These are phyloP conservation scores for Gnathonemus echidnorhynchus DNA, from an alignment of 2,113 vertebrate genomes.

Conservation along the genomic window DNA sequence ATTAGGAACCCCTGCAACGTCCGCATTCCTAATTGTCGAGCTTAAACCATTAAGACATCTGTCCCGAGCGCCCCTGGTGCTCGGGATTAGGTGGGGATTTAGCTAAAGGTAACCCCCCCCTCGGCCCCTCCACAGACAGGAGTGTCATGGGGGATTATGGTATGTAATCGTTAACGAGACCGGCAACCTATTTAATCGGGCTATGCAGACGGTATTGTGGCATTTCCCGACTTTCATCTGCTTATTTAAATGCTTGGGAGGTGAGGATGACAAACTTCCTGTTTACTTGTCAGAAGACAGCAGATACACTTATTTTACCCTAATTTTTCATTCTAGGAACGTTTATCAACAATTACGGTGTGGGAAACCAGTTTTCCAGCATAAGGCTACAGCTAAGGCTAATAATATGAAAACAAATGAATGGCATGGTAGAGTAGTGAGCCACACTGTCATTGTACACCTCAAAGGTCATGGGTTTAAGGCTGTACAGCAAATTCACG, in stretches of 20 bases:
- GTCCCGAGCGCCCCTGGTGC: background rate
- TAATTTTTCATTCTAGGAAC: background rate
- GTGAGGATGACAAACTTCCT: background rate
- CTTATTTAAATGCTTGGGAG: background rate
- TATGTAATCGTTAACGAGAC: background rate
- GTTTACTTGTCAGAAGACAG: background rate
- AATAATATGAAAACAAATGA: background rate
- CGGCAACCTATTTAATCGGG: background rate
- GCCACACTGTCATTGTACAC: background rate
- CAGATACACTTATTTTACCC: background rate
- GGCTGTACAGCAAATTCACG: background rate
- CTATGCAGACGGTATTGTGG: background rate
- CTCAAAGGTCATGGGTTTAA: background rate
- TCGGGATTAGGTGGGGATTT: background rate
- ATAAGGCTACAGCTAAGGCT: background rate
- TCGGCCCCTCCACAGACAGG: too few relatives aligned
- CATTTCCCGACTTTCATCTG: background rate
- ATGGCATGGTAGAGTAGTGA: background rate
- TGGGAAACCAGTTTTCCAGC: background rate
- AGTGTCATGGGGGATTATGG: background rate
- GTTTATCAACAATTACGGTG: background rate
- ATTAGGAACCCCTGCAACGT: background rate
- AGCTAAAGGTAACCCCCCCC: background rate
- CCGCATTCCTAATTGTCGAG: background rate
- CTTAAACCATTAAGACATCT: slow-evolving; percentile 2